Conservation (phyloP, 2,797 vertebrate genomes). For the Oryzias dopingdopingensis region DNA sequence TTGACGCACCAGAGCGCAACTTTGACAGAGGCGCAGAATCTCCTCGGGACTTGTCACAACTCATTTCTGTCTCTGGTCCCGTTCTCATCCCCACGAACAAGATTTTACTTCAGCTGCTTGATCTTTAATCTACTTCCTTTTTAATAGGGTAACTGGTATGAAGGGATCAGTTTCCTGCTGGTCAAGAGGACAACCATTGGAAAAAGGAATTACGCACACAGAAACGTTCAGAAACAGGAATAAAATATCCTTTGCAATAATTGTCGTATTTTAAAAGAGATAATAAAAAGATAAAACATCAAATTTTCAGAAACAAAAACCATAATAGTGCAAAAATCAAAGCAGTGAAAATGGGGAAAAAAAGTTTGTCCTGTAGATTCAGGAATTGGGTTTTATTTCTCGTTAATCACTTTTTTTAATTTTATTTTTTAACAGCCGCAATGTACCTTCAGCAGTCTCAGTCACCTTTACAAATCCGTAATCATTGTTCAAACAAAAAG, state of each 20-base stretch:
- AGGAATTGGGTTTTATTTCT: too few species aligned
- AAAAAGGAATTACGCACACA: conserved; percentile 12
- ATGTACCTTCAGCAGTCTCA: too few species aligned
- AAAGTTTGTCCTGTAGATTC: too few species aligned
- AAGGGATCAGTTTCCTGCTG: conserved; percentile 26
- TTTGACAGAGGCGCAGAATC: conserved; percentile 58
- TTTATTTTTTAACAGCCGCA: too few species aligned
- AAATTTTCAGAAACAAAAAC: too few species aligned
- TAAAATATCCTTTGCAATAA: neutral
- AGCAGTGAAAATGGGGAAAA: too few species aligned
- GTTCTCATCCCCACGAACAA: conserved; percentile 27
- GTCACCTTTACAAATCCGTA: too few species aligned
- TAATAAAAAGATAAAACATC: too few species aligned
- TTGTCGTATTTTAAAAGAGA: too few species aligned
- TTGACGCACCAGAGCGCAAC: conserved; percentile 72
- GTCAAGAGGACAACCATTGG: conserved; percentile 26
- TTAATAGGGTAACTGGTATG: conserved; percentile 39
- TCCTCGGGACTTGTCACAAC: conserved; percentile 73
- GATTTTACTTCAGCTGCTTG: conserved; percentile 48
- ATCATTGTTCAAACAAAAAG: too few species aligned
- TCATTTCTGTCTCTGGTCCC: conserved; percentile 48
- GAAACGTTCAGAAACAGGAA: neutral
- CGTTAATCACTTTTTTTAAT: too few species aligned
- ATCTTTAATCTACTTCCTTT: conserved; percentile 56
- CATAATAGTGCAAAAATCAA: too few species aligned